A percentile compares a stretch with the other conserved stretches of the same genome.
These are phyloP conservation scores for Saccopteryx leptura DNA, from an alignment of 2,113 vertebrate species.

Conservation along the genomic window DNA sequence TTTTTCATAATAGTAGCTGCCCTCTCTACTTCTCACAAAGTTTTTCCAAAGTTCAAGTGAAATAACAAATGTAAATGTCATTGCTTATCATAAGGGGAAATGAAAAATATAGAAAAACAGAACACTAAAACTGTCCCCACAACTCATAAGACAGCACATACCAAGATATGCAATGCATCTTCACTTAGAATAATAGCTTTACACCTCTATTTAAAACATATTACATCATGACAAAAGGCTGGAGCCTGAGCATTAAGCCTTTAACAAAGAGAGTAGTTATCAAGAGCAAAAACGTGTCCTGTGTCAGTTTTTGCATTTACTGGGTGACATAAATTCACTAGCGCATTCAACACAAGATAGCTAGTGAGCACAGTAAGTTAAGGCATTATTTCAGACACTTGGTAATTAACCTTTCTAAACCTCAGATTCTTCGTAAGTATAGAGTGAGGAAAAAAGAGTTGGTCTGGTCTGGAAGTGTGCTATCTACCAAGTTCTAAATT, in stretches of 20 bases:
- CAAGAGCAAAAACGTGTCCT: neutral
- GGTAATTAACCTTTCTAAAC: neutral
- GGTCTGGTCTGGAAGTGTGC: neutral
- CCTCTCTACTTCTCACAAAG: neutral
- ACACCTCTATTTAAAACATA: neutral
- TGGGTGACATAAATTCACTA: neutral
- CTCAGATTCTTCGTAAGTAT: neutral
- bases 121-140: neutral
- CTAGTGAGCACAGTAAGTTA: neutral
- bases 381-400: neutral
- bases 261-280: neutral
- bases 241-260: neutral
- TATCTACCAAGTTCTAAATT: constrained; percentile 2
- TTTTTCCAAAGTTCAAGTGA: constrained; percentile 14
- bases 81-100: neutral
- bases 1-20: neutral
- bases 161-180: neutral
- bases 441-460: neutral
- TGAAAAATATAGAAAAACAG: neutral
- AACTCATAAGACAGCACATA: neutral
- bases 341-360: neutral
- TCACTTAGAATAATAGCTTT: neutral
- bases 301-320: neutral
- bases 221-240: neutral
- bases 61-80: neutral